Percentiles rank a stretch among this genome's conserved stretches.
Evolutionary conservation across 2,797 vertebrate genomes (phyloP).

Genomic region (Acrossocheilus fasciatus): DNA sequence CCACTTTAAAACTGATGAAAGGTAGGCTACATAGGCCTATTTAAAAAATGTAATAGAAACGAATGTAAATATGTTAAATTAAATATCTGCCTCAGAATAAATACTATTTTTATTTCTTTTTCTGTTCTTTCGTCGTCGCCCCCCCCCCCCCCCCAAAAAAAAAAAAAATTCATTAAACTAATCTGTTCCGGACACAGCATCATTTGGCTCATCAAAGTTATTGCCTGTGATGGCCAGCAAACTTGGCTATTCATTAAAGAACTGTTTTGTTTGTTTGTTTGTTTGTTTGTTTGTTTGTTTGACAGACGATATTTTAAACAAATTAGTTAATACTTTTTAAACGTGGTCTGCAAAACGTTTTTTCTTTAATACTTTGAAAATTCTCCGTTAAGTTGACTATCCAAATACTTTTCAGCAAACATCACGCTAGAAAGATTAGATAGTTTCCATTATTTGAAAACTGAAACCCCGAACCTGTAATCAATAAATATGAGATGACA

Average conservation of each 20-base stretch:
- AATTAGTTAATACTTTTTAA: not conserved
- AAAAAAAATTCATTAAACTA: not conserved
- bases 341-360: not conserved
- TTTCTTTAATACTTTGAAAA: not conserved
- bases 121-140: not conserved
- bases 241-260: not conserved
- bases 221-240: not conserved
- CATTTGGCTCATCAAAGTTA: not conserved
- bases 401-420: conserved; percentile 16
- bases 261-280: not conserved
- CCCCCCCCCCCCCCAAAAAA: no score
- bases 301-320: not conserved
- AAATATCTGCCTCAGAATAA: not conserved
- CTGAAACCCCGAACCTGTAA: not conserved
- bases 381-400: not conserved
- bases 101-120: not conserved
- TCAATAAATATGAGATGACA: conserved; percentile 8
- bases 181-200: not conserved
- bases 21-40: not conserved
- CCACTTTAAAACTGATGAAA: not conserved
- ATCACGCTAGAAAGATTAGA: not conserved
- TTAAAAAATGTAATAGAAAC: not conserved
- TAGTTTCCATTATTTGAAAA: not conserved
- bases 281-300: conserved; percentile 6
- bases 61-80: not conserved